Conservation (phyloP, 2,888 invertebrate genomes). For the Dioctria linearis region DNA sequence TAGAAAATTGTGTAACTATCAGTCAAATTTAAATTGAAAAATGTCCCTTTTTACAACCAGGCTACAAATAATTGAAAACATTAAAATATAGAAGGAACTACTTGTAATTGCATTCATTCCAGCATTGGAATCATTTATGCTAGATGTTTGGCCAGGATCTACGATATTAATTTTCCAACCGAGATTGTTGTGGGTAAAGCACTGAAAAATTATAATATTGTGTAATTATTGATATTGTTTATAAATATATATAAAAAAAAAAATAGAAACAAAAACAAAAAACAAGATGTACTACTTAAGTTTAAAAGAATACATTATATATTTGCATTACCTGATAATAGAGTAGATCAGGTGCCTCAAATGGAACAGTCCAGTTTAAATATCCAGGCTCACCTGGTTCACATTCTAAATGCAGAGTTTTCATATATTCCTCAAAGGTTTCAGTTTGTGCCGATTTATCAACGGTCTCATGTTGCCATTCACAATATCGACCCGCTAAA, state of each 20-base stretch:
- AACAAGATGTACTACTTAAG: neutral
- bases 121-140: conserved; percentile 44
- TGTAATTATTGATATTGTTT: no score
- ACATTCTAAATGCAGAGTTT: conserved; percentile 83
- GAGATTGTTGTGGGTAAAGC: conserved; percentile 91
- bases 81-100: conserved; percentile 59
- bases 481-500: conserved; percentile 86
- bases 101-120: conserved; percentile 44
- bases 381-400: conserved; percentile 82
- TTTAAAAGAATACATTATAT: neutral
- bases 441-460: conserved; percentile 82
- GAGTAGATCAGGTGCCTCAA: conserved; percentile 85
- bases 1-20: conserved; percentile 63
- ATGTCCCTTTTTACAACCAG: conserved; percentile 64
- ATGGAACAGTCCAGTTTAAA: conserved; percentile 88
- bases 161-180: conserved; percentile 95
- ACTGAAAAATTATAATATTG: conserved; percentile 74
- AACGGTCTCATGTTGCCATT: conserved; percentile 85
- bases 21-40: conserved; percentile 63
- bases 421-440: conserved; percentile 84
- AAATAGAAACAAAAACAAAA: neutral
- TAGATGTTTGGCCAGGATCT: conserved; percentile 74
- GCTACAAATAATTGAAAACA: conserved; percentile 65
- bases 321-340: conserved; percentile 85
- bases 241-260: neutral